A percentile compares a stretch with the other conserved stretches of the same genome.
Conservation (phyloP, 2,888 invertebrate genomes). For the Erebia epiphron region DNA sequence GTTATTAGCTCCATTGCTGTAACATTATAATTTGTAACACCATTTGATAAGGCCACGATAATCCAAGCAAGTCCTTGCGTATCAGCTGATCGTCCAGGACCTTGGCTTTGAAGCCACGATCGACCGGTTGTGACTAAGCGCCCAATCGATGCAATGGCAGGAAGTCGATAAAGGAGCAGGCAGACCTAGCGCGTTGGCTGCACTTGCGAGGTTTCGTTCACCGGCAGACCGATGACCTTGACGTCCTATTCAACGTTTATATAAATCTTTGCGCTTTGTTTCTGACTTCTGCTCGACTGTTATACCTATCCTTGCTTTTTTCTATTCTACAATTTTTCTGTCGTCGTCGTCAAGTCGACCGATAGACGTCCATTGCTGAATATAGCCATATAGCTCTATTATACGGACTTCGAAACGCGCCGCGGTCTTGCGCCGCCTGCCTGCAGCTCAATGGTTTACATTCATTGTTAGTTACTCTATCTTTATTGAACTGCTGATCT, state of each 20-base stretch:
- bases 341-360: too few relatives aligned
- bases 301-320: neutral
- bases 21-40: too few relatives aligned
- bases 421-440: too few relatives aligned
- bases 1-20: too few relatives aligned
- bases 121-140: conserved; percentile 47
- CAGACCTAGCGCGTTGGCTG: conserved; percentile 58
- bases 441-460: too few relatives aligned
- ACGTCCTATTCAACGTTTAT: conserved; percentile 9
- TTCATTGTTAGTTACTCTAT: too few relatives aligned
- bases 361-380: too few relatives aligned
- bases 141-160: conserved; percentile 48
- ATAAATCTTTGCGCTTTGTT: neutral
- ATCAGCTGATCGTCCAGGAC: conserved; percentile 47
- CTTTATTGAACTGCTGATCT: too few relatives aligned
- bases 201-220: conserved; percentile 55
- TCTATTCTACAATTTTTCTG: too few relatives aligned
- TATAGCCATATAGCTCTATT: too few relatives aligned
- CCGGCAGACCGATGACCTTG: conserved; percentile 47
- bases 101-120: conserved; percentile 40
- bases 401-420: too few relatives aligned
- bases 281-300: neutral
- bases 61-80: conserved; percentile 34
- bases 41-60: conserved; percentile 20
- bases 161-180: conserved; percentile 50